phyloP scores from a whole-genome alignment of 64 coral and sea anemone species.

The Exaiptasia diaphana region DNA sequence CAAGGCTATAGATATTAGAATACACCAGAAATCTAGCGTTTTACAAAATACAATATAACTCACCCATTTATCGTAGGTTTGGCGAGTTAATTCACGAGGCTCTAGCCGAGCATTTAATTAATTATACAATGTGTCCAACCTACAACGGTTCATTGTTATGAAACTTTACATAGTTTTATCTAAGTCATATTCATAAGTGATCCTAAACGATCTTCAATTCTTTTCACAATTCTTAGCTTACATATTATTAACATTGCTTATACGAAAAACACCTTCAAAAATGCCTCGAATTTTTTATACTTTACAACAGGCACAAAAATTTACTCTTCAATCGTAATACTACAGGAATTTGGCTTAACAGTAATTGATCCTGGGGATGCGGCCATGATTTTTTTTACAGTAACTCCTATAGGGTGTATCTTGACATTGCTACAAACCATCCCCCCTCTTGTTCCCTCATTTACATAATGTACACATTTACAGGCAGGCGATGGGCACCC shows the following conservation, averaged over 20 bases:
- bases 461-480: constrained; percentile 39
- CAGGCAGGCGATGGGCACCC: not conserved
- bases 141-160: not conserved
- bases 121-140: not conserved
- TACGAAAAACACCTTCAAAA: constrained; percentile 28
- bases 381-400: too few relatives aligned
- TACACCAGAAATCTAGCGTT: constrained; percentile 6
- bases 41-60: constrained; percentile 9
- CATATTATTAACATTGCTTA: constrained; percentile 14
- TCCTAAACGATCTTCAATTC: not conserved
- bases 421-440: not conserved
- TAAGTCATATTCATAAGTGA: not conserved
- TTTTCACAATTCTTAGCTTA: constrained; percentile 22
- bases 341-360: too few relatives aligned
- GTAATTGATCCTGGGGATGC: too few relatives aligned
- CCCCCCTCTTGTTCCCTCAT: not conserved
- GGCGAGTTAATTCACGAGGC: not conserved
- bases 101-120: constrained; percentile 3
- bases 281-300: constrained; percentile 4
- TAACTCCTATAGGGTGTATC: too few relatives aligned
- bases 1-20: not conserved
- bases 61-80: not conserved
- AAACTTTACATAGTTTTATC: constrained; percentile 4
- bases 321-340: not conserved
- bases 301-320: constrained; percentile 20